Evolutionary conservation across 2,113 vertebrate species (phyloP).

Genomic region (Oriolus oriolus): DNA sequence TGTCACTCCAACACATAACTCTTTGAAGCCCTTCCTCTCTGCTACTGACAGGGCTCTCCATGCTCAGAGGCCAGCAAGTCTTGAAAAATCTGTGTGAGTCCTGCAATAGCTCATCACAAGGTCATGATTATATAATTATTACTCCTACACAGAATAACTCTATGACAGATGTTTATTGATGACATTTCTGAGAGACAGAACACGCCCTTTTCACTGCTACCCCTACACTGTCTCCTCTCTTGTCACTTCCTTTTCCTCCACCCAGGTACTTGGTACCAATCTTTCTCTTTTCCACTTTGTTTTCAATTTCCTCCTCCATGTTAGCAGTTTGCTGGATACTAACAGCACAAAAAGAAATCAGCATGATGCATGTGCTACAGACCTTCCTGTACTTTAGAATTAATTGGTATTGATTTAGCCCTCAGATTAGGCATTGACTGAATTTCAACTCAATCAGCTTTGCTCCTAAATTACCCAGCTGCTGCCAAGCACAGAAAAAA

Average conservation of each 20-base stretch:
- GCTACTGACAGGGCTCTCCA: not conserved
- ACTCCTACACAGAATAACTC: not conserved
- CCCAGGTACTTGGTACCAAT: not conserved
- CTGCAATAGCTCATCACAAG: not conserved
- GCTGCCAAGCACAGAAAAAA: not conserved
- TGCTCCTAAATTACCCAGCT: not conserved
- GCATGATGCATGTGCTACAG: not conserved
- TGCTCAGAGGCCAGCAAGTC: not conserved
- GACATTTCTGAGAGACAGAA: not conserved
- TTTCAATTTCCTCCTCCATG: not conserved
- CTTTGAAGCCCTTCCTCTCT: not conserved
- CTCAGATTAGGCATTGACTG: conserved; percentile 14
- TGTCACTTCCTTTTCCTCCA: not conserved
- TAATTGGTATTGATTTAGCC: conserved; percentile 49
- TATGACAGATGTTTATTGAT: not conserved
- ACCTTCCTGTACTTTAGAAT: not conserved
- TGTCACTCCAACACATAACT: fast-evolving
- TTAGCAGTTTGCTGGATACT: not conserved
- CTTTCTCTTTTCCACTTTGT: not conserved
- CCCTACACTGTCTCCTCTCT: not conserved
- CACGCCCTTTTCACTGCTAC: not conserved
- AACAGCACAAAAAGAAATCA: not conserved
- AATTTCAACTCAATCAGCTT: not conserved
- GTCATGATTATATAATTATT: not conserved
- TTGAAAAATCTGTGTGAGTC: not conserved